phyloP scores from a whole-genome alignment of 92 coral and sea anemone genomes.

The Bergia sp. region DNA sequence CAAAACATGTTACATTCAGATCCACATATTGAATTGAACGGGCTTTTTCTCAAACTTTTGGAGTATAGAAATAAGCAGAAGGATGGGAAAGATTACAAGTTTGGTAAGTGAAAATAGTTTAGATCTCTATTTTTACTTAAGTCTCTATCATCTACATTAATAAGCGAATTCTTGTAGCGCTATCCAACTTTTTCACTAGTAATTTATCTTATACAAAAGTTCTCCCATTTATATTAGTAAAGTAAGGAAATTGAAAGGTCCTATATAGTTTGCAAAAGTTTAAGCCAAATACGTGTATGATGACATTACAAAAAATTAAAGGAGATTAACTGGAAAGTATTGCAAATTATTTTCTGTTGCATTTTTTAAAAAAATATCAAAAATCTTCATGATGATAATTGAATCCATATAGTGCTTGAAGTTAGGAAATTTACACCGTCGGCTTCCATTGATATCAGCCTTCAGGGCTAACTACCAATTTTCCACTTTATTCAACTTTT shows the following conservation, averaged over 20 bases:
- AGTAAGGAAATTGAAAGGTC: neutral
- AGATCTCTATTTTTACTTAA: too few relatives aligned
- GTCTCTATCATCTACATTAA: too few relatives aligned
- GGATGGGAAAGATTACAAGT: neutral
- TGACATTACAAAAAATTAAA: neutral
- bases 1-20: too few relatives aligned
- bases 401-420: too few relatives aligned
- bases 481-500: too few relatives aligned
- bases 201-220: neutral
- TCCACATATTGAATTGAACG: neutral
- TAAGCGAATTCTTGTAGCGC: neutral
- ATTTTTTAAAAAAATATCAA: too few relatives aligned
- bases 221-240: neutral
- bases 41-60: neutral
- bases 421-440: too few relatives aligned
- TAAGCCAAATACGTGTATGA: neutral
- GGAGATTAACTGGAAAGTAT: neutral
- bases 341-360: too few relatives aligned
- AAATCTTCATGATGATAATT: too few relatives aligned
- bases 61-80: neutral
- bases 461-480: too few relatives aligned
- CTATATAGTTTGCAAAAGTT: neutral
- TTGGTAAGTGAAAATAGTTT: neutral
- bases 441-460: too few relatives aligned
- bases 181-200: neutral